Conservation (phyloP, 2,113 vertebrate genomes). For the Rhombomys opimus region DNA sequence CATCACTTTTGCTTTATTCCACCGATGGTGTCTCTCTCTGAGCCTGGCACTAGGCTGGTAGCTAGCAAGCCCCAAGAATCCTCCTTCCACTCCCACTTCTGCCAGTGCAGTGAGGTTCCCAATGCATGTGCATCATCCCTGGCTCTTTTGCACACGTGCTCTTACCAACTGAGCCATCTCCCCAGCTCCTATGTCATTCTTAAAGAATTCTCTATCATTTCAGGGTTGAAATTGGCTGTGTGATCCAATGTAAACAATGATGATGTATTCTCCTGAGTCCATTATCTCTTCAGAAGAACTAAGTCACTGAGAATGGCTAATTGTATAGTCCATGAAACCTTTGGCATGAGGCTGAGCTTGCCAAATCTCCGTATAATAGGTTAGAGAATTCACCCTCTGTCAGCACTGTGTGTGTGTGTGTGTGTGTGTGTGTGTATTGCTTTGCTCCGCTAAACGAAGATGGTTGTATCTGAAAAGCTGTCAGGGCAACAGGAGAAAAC, state of each 20-base stretch:
- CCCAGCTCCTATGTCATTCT: not conserved
- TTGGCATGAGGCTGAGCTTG: constrained; percentile 65
- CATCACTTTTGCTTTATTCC: not conserved
- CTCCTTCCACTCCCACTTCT: not conserved
- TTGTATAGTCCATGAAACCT: constrained; percentile 77
- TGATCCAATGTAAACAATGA: constrained; percentile 71
- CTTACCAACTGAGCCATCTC: not conserved
- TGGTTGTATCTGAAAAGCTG: constrained; percentile 60
- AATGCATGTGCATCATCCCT: not conserved
- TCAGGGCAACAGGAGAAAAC: constrained; percentile 21
- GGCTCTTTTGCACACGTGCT: not conserved
- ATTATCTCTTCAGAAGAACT: constrained; percentile 76
- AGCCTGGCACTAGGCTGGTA: not conserved
- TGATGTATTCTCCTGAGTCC: constrained; percentile 60
- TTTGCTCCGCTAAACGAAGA: constrained; percentile 51
- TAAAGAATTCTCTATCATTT: constrained; percentile 42
- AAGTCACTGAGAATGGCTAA: constrained; percentile 75
- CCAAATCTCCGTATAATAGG: constrained; percentile 25
- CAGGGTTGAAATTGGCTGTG: constrained; percentile 63
- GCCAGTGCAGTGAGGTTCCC: not conserved
- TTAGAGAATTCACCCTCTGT: constrained; percentile 59
- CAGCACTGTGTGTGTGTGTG: not conserved
- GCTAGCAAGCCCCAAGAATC: not conserved
- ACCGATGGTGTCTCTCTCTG: not conserved
- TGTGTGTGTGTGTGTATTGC: not conserved